Evolutionary conservation across 2,888 invertebrate genomes (phyloP).

Genomic region (Brenthis hecate): DNA sequence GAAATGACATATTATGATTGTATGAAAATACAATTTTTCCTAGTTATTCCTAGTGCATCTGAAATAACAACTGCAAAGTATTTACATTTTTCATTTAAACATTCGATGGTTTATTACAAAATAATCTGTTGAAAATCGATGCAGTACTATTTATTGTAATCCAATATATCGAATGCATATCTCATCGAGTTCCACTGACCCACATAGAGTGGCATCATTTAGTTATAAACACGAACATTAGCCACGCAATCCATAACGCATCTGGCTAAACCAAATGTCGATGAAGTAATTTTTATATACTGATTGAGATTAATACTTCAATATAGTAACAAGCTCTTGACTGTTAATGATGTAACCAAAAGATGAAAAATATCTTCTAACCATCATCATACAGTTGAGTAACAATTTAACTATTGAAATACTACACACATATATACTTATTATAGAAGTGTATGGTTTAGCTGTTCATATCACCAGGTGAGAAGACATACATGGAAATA

Average conservation of each 20-base stretch:
- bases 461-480: too few relatives aligned
- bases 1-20: too few relatives aligned
- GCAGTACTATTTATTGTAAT: slow-evolving; percentile 19
- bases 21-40: too few relatives aligned
- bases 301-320: slow-evolving; percentile 6
- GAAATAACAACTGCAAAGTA: too few relatives aligned
- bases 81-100: too few relatives aligned
- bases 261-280: slow-evolving; percentile 29
- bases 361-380: too few relatives aligned
- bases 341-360: neutral
- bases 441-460: too few relatives aligned
- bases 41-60: too few relatives aligned
- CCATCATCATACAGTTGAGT: too few relatives aligned
- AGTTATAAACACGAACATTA: slow-evolving; percentile 31
- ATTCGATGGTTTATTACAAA: neutral
- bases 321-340: neutral
- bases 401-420: too few relatives aligned
- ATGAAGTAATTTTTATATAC: slow-evolving; percentile 15
- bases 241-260: slow-evolving; percentile 29
- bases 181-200: slow-evolving; percentile 43
- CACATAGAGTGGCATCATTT: slow-evolving; percentile 30
- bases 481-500: too few relatives aligned
- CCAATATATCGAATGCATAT: slow-evolving; percentile 19
- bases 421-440: too few relatives aligned
- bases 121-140: slow-evolving; percentile 2